Evolutionary conservation across 1,140 invertebrate genomes (phyloP).

Genomic region (Scaptomyza pallida): DNA sequence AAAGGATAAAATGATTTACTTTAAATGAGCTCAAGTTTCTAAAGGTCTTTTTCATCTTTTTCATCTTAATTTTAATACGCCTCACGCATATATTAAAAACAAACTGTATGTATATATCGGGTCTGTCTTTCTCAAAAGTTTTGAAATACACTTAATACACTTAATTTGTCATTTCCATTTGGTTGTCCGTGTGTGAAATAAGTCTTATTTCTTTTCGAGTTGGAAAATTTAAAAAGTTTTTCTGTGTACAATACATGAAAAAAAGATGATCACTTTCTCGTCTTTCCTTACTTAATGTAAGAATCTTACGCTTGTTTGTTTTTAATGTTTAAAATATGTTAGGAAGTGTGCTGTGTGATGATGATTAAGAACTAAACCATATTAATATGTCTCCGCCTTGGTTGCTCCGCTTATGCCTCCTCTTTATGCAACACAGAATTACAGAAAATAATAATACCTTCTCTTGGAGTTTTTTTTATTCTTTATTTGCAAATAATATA

Average conservation of each 20-base stretch:
- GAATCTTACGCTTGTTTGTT: background rate
- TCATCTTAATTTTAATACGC: slow-evolving; percentile 1
- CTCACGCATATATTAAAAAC: background rate
- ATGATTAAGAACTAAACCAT: background rate
- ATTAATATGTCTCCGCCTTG: slow-evolving; percentile 2
- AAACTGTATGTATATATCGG: no score
- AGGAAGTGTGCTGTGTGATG: background rate
- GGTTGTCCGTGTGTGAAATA: no score
- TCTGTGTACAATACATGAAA: no score
- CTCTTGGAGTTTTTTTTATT: slow-evolving; percentile 6
- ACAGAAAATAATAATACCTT: slow-evolving; percentile 14
- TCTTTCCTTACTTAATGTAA: no score
- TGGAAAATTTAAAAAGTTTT: no score
- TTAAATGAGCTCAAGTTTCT: slow-evolving; percentile 16
- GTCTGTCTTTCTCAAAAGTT: no score
- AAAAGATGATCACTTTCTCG: no score
- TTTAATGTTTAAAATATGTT: background rate
- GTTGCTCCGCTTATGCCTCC: background rate
- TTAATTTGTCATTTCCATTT: no score
- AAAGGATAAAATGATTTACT: slow-evolving; percentile 64
- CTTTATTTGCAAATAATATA: slow-evolving; percentile 27
- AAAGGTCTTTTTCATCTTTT: background rate
- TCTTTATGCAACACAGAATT: slow-evolving; percentile 1
- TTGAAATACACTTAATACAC: no score
- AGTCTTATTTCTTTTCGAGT: no score